These are phyloP conservation scores for Ctenochaetus hawaiiensis DNA, from an alignment of 2,797 vertebrate genomes.

Conservation along the genomic window DNA sequence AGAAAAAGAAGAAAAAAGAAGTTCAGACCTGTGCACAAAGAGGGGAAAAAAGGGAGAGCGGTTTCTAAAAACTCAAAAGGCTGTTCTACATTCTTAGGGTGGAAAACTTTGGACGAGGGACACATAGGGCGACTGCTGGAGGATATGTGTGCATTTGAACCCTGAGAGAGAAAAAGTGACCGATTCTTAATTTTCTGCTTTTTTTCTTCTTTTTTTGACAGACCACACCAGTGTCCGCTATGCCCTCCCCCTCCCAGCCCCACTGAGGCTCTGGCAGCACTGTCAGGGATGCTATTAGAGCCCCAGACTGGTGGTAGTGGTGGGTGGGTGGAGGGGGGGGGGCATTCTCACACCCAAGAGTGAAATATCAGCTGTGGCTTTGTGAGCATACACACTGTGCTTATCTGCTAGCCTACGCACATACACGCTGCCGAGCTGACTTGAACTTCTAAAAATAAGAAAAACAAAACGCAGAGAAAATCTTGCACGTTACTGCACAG, in stretches of 20 bases:
- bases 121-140: conserved; percentile 78
- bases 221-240: conserved; percentile 70
- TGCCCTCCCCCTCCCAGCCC: conserved; percentile 33
- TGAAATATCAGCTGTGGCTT: conserved; percentile 73
- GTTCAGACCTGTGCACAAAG: conserved; percentile 73
- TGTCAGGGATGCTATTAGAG: conserved; percentile 64
- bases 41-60: conserved; percentile 34
- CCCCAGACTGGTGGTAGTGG: conserved; percentile 23
- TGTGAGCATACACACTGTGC: conserved; percentile 70
- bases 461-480: not conserved
- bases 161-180: conserved; percentile 89
- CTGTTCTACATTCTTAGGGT: conserved; percentile 68
- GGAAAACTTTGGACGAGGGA: conserved; percentile 57
- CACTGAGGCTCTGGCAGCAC: conserved; percentile 24
- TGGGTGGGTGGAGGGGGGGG: conserved; percentile 1
- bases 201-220: conserved; percentile 54
- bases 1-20: conserved; percentile 32
- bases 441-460: conserved; percentile 40
- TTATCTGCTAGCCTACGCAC: conserved; percentile 56
- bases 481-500: conserved; percentile 27
- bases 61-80: conserved; percentile 64
- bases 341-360: conserved; percentile 70
- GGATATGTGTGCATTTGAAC: conserved; percentile 87
- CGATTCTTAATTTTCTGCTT: conserved; percentile 72
- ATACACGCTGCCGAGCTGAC: conserved; percentile 45